Evolutionary conservation across 2,888 invertebrate genomes (phyloP), one percentile per base, ranked within the genome.

Genomic region (Cheilosia vulpina): DNA sequence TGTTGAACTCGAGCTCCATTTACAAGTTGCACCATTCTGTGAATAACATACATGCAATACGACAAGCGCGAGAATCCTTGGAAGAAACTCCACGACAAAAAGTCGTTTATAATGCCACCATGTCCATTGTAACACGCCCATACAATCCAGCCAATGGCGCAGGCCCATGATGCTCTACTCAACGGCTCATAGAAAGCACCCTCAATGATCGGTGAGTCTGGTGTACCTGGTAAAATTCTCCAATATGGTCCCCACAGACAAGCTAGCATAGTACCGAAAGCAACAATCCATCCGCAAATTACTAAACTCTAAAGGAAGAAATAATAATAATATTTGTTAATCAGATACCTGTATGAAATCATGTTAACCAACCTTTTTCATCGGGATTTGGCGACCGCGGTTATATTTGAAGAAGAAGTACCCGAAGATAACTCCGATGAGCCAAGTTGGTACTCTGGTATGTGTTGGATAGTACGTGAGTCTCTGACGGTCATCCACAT

Each of bases 121-220:
- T 91, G 91, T 1, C 91, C 91, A 75, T 92, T 91, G 66, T 91
- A 90, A 68, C 92, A 92, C 34, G 92, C 91, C 90, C 92, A 92
- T 9, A 92, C 91, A 52, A 92, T 91, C 91, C 92, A 91, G 3
- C 89, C 91, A 19, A 92, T 89, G 34, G 90, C 83, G 4, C 90
- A 52, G n/a, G 92, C 89, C 92, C 92, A 92, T 4, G 90, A 87
- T 41, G 88, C 88, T 53, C 92, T 90, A 79, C 90, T 90, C 0
- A 91, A 75, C 2, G 92, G 90, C 87, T 91, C 91, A 73, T 89
- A 92, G 31, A 92, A 66, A n/a, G 92, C 92, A 60, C 90, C 90
- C 79, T 92, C 92, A 45, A 90, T 76, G 3, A 89, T 68, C 0
- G 90, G 90, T 2, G 90, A 83, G 78, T 89, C 57, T 0, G 89